Percentiles rank a stretch among this genome's conserved stretches.
Evolutionary conservation across 1,140 invertebrate species (phyloP).

Genomic region (Stegodyphus mimosarum): DNA sequence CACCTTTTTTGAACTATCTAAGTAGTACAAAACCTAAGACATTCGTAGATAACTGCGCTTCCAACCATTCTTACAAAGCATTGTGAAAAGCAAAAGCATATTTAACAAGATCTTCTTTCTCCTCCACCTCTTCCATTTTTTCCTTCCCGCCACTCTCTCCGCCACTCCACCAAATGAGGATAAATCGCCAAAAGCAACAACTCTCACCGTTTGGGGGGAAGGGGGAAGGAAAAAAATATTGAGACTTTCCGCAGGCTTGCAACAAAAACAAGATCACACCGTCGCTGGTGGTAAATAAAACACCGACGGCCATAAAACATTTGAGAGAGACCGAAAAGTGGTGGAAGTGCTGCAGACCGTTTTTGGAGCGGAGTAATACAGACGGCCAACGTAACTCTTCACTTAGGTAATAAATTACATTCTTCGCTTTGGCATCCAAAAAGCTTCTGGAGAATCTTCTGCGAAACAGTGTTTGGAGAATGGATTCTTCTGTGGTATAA

Average conservation of each 20-base stretch:
- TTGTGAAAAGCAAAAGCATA: no score
- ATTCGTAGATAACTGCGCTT: no score
- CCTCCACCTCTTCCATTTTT: not conserved
- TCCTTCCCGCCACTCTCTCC: not conserved
- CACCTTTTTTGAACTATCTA: no score
- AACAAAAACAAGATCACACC: not conserved
- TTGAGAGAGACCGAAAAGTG: not conserved
- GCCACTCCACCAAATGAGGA: not conserved
- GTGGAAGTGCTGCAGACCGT: not conserved
- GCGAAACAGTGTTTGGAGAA: not conserved
- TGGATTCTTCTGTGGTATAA: not conserved
- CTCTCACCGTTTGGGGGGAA: not conserved
- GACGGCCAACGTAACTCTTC: constrained; percentile 12
- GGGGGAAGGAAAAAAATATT: not conserved
- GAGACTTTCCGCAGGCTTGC: not conserved
- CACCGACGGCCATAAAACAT: constrained; percentile 8
- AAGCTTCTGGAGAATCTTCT: not conserved
- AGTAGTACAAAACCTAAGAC: no score
- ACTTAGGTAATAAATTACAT: constrained; percentile 7
- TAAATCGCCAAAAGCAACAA: not conserved
- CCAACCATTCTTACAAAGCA: no score
- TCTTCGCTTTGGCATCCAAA: not conserved
- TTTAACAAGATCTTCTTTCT: not conserved
- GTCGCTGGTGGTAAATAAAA: constrained; percentile 15
- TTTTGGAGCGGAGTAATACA: not conserved